Base-by-base conservation (phyloP, 2,113 vertebrate genomes). In the Lonchura striata region DNA sequence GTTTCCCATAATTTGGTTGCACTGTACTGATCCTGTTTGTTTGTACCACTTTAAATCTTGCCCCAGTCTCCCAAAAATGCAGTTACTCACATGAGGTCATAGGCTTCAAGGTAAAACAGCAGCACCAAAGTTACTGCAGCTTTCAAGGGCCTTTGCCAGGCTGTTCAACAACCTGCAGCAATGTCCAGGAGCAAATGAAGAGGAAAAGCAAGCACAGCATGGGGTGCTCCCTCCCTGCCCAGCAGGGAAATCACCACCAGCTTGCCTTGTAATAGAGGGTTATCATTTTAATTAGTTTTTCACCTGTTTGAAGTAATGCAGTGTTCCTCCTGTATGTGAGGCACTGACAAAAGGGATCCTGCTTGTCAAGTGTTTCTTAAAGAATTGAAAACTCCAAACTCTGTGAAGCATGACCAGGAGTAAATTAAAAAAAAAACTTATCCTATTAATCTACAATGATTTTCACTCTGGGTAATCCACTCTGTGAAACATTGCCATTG, bases 1-100 rank as follows among this genome's bases (percentile, higher is more conserved):
- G 1, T 20, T 52, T 49, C 16, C 47, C 27, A 0, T 3, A 6
- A 5, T 12, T 64, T 35, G 22, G 0, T 70, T 53, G 8, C 7
- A 7, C 54, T 82, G 19, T 35, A 22, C 54, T 17, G 46, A 31
- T 37, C 12, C 6, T 37, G 7, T 66, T 72, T 53, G 28, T 24
- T 61, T 77, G 46, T 49, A 28, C 8, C 39, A 15, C 49, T 68
- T 72, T 3, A 23, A 72, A 56, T 23, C 35, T 70, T 20, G 13
- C 11, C 21, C 7, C 35, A 13, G 13, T 13, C 25, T 78, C 47
- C 21, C 50, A 20, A 28, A 87, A 65, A 13, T 28, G 14, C 49
- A 33, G 15, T 42, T 49, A 10, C 6, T 31, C 2, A 6, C 14
- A 5, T 2, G 7, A 41, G 21, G 4, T 19, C 56, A 11, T 1